Evolutionary conservation across 2,113 vertebrate genomes (phyloP).

Genomic region (Mobula hypostoma): DNA sequence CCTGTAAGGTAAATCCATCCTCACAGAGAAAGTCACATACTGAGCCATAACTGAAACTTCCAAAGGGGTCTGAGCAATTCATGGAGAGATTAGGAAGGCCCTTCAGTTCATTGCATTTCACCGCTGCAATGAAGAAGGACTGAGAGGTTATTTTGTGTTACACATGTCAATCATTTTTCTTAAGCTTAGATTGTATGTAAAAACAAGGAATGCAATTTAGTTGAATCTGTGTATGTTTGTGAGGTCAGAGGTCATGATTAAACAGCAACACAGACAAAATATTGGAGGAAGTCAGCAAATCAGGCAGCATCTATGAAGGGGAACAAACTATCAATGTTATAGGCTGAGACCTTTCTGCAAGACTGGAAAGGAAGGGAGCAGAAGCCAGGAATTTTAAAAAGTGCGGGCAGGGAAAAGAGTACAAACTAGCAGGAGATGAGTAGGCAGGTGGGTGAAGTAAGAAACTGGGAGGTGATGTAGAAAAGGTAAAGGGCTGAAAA

Average conservation of each 20-base stretch:
- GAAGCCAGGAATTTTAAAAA: too few relatives aligned
- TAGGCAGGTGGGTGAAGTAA: too few relatives aligned
- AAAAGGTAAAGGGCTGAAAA: too few relatives aligned
- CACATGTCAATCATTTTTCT: not conserved
- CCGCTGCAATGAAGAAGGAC: constrained; percentile 49
- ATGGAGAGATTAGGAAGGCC: constrained; percentile 40
- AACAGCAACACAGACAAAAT: not conserved
- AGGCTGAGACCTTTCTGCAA: too few relatives aligned
- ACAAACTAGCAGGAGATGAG: too few relatives aligned
- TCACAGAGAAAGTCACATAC: constrained; percentile 60
- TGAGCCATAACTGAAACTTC: constrained; percentile 54
- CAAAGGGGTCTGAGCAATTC: constrained; percentile 54
- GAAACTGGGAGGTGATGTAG: too few relatives aligned
- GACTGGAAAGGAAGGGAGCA: too few relatives aligned
- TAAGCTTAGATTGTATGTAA: not conserved
- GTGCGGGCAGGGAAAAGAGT: too few relatives aligned
- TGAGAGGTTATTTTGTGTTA: not conserved
- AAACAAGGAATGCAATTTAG: too few relatives aligned
- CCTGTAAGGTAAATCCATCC: constrained; percentile 52
- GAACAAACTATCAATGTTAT: too few relatives aligned
- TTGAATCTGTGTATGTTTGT: not conserved
- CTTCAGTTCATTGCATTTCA: constrained; percentile 47
- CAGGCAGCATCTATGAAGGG: too few relatives aligned
- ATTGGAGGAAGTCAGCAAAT: too few relatives aligned
- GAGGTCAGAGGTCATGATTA: not conserved